Conservation (phyloP, 2,888 invertebrate species). For the Hermaeophaga mercurialis region DNA sequence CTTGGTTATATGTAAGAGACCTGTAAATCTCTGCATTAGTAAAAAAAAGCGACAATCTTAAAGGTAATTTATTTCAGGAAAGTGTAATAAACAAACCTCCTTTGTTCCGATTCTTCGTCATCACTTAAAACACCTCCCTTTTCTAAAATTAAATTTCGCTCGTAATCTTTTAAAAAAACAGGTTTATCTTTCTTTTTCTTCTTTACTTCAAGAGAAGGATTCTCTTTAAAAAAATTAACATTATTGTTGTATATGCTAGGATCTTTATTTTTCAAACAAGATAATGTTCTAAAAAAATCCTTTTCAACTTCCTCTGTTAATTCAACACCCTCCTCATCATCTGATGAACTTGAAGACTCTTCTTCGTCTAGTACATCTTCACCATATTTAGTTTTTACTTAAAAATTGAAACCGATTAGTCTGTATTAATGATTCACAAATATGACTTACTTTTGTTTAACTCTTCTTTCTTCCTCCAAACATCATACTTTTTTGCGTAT, state of each 20-base stretch:
- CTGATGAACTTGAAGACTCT: constrained; percentile 62
- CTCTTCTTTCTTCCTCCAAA: constrained; percentile 85
- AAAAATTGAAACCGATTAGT: not conserved
- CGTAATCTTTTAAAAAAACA: constrained; percentile 77
- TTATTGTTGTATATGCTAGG: constrained; percentile 85
- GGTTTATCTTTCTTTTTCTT: constrained; percentile 62
- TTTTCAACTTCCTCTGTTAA: constrained; percentile 75
- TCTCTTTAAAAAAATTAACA: constrained; percentile 67
- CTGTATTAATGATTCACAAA: not conserved
- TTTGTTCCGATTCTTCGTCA: constrained; percentile 49
- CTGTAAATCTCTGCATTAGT: constrained; percentile 42
- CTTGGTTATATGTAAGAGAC: constrained; percentile 67
- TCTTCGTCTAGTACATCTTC: constrained; percentile 58
- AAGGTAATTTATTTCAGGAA: too few species aligned
- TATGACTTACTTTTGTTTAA: constrained; percentile 72
- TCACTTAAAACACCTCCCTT: constrained; percentile 65
- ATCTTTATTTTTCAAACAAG: constrained; percentile 85
- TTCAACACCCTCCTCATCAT: constrained; percentile 67
- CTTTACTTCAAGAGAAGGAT: constrained; percentile 27
- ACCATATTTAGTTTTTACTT: constrained; percentile 79
- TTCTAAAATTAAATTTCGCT: constrained; percentile 74
- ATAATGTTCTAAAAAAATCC: constrained; percentile 85
- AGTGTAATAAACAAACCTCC: constrained; percentile 10
- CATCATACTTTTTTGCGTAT: constrained; percentile 84
- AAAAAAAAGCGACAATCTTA: too few species aligned